Percentiles rank a stretch among this genome's conserved stretches.
Evolutionary conservation across 2,797 vertebrate species (phyloP).

Genomic region (Poecilia velifera): DNA sequence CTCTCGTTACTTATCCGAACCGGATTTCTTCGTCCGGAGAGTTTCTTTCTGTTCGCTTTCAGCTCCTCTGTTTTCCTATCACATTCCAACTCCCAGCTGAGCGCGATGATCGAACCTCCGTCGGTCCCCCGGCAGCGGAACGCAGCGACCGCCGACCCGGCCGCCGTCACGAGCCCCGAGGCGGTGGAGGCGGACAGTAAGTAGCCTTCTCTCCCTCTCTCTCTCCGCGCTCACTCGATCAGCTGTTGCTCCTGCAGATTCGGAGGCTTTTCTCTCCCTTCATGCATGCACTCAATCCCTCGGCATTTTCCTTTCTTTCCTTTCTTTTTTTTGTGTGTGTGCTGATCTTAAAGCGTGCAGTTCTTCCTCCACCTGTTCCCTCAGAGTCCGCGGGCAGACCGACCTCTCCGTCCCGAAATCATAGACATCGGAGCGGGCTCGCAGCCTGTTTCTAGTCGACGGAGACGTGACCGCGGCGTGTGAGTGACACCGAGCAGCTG

Average conservation of each 20-base stretch:
- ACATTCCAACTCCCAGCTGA: conserved; percentile 37
- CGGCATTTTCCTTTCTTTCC: not conserved
- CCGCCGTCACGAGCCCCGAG: conserved; percentile 42
- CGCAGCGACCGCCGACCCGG: conserved; percentile 40
- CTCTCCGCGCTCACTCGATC: conserved; percentile 68
- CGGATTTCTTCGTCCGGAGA: conserved; percentile 54
- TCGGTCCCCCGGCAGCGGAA: conserved; percentile 53
- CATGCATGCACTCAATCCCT: conserved; percentile 43
- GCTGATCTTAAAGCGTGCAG: conserved; percentile 34
- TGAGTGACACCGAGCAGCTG: conserved; percentile 33
- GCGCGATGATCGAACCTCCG: too few species aligned
- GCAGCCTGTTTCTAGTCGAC: conserved; percentile 7
- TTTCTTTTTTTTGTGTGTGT: too few species aligned
- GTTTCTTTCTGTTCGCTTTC: conserved; percentile 48
- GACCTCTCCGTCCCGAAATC: not conserved
- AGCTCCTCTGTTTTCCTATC: conserved; percentile 34
- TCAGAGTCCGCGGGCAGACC: not conserved
- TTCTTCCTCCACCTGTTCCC: conserved; percentile 51
- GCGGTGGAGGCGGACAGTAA: conserved; percentile 66
- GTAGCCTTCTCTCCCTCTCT: conserved; percentile 62
- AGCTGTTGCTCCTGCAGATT: conserved; percentile 74
- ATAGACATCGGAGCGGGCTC: not conserved
- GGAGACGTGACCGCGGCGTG: conserved; percentile 33
- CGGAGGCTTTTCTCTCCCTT: not conserved
- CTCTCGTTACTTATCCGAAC: conserved; percentile 65